A percentile compares a stretch with the other conserved stretches of the same genome.
Evolutionary conservation across 2,797 vertebrate species (phyloP).

Genomic region (Gymnothorax reevesii): DNA sequence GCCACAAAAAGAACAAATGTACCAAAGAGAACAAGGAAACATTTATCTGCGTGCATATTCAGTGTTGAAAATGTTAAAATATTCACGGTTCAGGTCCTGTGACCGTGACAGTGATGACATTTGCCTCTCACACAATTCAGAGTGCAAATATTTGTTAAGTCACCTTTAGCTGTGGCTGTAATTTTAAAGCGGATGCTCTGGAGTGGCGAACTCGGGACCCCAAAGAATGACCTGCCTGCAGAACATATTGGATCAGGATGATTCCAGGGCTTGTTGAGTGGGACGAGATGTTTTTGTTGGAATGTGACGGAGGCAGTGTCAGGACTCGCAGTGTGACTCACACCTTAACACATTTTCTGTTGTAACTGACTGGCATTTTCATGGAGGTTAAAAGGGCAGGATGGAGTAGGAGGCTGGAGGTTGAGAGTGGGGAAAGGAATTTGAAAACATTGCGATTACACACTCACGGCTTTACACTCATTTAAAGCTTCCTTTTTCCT

Average conservation of each 20-base stretch:
- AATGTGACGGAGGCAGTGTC: not conserved
- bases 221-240: not conserved
- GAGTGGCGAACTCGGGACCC: not conserved
- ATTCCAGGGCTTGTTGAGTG: not conserved
- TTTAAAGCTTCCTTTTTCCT: not conserved
- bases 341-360: not conserved
- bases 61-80: not conserved
- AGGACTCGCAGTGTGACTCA: not conserved
- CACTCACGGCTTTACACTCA: no score
- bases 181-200: not conserved
- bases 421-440: not conserved
- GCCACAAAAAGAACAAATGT: not conserved
- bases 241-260: not conserved
- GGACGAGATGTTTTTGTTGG: not conserved
- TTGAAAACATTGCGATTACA: not conserved
- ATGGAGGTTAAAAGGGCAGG: not conserved
- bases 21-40: not conserved
- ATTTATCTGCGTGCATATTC: not conserved
- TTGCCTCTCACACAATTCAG: not conserved
- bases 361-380: not conserved
- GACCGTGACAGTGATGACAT: not conserved
- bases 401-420: not conserved
- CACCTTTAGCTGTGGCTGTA: not conserved
- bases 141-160: not conserved
- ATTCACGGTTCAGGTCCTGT: not conserved